Conservation (phyloP, 2,888 invertebrate genomes). For the Cybosia mesomella region DNA sequence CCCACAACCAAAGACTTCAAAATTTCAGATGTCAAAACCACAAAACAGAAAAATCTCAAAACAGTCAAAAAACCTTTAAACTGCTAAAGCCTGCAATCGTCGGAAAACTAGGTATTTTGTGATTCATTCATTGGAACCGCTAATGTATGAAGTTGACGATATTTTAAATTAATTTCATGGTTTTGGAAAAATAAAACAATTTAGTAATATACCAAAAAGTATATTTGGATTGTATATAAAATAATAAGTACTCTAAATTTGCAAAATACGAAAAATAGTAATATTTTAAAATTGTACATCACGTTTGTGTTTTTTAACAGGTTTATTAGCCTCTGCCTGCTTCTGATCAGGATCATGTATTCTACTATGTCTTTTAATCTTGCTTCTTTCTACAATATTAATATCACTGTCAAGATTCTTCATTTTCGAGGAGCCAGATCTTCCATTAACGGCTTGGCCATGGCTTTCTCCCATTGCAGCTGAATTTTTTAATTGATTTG, state of each 20-base stretch:
- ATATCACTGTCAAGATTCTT: constrained; percentile 57
- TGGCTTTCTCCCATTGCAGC: constrained; percentile 28
- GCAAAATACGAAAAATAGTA: constrained; percentile 11
- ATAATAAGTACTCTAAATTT: constrained; percentile 22
- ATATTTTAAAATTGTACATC: constrained; percentile 46
- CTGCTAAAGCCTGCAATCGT: too few species aligned
- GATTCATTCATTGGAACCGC: too few species aligned
- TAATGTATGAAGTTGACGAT: background rate
- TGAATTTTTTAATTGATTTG: constrained; percentile 46
- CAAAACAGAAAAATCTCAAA: too few species aligned
- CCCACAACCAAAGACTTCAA: too few species aligned
- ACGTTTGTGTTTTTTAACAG: constrained; percentile 71
- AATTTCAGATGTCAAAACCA: too few species aligned
- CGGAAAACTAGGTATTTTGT: too few species aligned
- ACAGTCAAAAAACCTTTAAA: too few species aligned
- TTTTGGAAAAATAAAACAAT: constrained; percentile 4
- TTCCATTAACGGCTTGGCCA: constrained; percentile 49
- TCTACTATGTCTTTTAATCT: constrained; percentile 66
- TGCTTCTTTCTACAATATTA: constrained; percentile 59
- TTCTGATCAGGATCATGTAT: constrained; percentile 58
- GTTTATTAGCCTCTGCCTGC: constrained; percentile 58
- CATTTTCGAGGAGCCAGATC: constrained; percentile 50
- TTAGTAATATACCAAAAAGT: constrained; percentile 17
- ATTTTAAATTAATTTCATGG: background rate
- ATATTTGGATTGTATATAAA: constrained; percentile 16